A percentile compares a stretch with the other conserved stretches of the same genome.
Evolutionary conservation across 23 tunicate genomes (phyloP).

Genomic region (Ascidia mentula): DNA sequence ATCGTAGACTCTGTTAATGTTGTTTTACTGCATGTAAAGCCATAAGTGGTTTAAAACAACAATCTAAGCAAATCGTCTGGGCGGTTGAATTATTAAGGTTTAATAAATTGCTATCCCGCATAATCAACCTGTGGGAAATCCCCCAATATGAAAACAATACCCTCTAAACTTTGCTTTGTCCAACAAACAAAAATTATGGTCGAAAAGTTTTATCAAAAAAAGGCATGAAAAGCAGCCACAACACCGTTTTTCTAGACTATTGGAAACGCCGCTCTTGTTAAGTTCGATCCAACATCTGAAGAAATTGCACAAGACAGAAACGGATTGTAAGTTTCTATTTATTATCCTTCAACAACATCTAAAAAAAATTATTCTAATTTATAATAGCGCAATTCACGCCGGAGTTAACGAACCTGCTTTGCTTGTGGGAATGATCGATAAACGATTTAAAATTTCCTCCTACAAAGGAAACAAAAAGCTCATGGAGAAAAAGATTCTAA

Average conservation of each 20-base stretch:
- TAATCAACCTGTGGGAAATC: too few relatives aligned
- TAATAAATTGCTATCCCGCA: too few relatives aligned
- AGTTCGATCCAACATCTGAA: constrained; percentile 41
- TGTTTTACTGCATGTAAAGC: too few relatives aligned
- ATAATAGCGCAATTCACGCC: constrained; percentile 40
- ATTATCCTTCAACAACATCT: too few relatives aligned
- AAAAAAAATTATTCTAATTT: neutral
- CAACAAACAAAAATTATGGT: too few relatives aligned
- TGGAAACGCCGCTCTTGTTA: constrained; percentile 16
- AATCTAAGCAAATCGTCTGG: too few relatives aligned
- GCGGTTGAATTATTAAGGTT: too few relatives aligned
- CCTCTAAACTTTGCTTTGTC: too few relatives aligned
- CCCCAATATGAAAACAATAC: too few relatives aligned
- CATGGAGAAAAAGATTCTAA: constrained; percentile 74
- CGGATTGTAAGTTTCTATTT: constrained; percentile 50
- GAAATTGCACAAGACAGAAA: constrained; percentile 29
- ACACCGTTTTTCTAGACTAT: constrained; percentile 12
- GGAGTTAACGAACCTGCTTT: constrained; percentile 61
- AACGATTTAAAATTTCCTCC: constrained; percentile 15
- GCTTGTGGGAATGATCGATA: constrained; percentile 52
- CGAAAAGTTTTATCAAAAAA: too few relatives aligned
- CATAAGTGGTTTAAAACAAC: too few relatives aligned
- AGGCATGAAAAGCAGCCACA: neutral
- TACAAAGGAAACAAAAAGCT: constrained; percentile 79
- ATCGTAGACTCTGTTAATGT: too few relatives aligned